These are phyloP conservation scores for Montipora efflorescens DNA, from an alignment of 64 coral and sea anemone species.

Conservation along the genomic window DNA sequence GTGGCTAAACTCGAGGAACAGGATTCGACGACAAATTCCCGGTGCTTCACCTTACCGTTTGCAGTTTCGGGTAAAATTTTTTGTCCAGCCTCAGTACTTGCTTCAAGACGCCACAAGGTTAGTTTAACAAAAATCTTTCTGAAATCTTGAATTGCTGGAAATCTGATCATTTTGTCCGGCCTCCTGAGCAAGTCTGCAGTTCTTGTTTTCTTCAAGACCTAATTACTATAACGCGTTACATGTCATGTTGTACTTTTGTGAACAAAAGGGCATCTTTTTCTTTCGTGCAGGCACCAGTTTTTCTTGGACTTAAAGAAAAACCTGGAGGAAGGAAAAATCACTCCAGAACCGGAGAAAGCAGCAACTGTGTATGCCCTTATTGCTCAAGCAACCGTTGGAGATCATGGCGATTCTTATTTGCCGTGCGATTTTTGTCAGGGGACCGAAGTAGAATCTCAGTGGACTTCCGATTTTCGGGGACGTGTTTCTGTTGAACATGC, in stretches of 20 bases:
- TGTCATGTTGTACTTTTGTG: neutral
- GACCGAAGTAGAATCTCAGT: slow-evolving; percentile 28
- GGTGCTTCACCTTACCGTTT: slow-evolving; percentile 71
- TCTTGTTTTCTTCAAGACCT: no score
- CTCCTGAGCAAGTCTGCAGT: no score
- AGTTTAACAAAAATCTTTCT: neutral
- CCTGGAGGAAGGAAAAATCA: slow-evolving; percentile 70
- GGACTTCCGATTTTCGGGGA: slow-evolving; percentile 63
- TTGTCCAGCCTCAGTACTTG: slow-evolving; percentile 76
- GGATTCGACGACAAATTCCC: slow-evolving; percentile 73
- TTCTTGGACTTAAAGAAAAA: slow-evolving; percentile 87
- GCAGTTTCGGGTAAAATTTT: slow-evolving; percentile 85
- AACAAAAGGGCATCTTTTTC: slow-evolving; percentile 36
- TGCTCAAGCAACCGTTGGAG: slow-evolving; percentile 76
- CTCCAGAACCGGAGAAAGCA: slow-evolving; percentile 56
- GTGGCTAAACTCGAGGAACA: slow-evolving; percentile 82
- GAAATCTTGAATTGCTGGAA: neutral
- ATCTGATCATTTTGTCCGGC: neutral
- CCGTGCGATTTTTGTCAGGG: slow-evolving; percentile 42
- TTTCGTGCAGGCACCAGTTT: slow-evolving; percentile 82
- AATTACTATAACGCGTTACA: neutral
- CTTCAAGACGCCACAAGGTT: slow-evolving; percentile 81
- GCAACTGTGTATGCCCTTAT: slow-evolving; percentile 71
- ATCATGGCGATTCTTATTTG: slow-evolving; percentile 58
- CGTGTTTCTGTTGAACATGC: slow-evolving; percentile 77